These are phyloP conservation scores for Pipistrellus pipistrellus DNA, from an alignment of 2,797 vertebrate species.

Conservation along the genomic window DNA sequence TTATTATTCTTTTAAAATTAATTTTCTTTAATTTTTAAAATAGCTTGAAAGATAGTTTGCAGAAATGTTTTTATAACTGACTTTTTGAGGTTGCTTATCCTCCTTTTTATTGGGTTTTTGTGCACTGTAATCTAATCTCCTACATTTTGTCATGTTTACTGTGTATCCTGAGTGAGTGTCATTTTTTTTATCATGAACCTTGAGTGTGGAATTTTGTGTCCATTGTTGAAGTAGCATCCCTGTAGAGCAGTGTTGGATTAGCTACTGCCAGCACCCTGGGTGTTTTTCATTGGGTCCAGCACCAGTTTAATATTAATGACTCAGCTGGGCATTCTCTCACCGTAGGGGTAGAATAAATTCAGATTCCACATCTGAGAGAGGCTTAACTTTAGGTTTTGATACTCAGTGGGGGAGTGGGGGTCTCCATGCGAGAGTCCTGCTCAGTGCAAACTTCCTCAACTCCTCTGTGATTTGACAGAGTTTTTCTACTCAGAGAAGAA, in stretches of 20 bases:
- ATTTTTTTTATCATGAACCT: neutral
- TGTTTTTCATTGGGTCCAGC: neutral
- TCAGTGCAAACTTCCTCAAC: neutral
- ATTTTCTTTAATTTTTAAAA: neutral
- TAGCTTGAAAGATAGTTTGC: slow-evolving; percentile 9
- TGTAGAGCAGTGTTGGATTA: neutral
- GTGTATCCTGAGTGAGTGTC: neutral
- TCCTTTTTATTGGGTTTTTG: slow-evolving; percentile 34
- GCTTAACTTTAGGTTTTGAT: slow-evolving; percentile 1
- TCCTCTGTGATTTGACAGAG: neutral
- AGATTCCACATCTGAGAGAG: neutral
- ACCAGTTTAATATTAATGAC: slow-evolving; percentile 46
- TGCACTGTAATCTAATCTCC: neutral
- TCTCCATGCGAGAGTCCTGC: neutral
- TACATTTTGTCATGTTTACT: neutral
- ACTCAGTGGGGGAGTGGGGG: neutral
- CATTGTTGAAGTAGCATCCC: neutral
- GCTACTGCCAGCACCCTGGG: neutral
- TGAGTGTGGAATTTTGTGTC: neutral
- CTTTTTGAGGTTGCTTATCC: neutral
- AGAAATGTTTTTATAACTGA: neutral
- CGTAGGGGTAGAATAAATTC: slow-evolving; percentile 33
- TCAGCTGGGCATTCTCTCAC: neutral
- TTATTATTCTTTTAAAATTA: neutral
- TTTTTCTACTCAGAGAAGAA: neutral